Percentiles rank a stretch among this genome's conserved stretches.
phyloP scores from a whole-genome alignment of 1,140 invertebrate species.

The Trachymyrmex cornetzi region DNA sequence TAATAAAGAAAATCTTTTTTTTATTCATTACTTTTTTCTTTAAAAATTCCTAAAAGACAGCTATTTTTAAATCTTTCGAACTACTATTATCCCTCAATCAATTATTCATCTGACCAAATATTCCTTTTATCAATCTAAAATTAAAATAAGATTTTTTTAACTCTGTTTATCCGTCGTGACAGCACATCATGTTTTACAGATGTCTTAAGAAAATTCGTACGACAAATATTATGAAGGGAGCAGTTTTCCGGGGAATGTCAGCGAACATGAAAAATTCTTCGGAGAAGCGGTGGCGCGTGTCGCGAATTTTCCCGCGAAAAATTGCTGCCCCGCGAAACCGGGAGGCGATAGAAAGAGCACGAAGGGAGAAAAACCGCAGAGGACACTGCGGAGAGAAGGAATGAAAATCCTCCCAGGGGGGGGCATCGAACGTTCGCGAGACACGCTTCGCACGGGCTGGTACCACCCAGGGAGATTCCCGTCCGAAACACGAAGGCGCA shows the following conservation, averaged over 20 bases:
- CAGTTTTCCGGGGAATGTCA: not conserved
- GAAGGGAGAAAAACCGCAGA: not conserved
- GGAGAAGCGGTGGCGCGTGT: slow-evolving; percentile 42
- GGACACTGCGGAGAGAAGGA: slow-evolving; percentile 31
- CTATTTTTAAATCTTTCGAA: no score
- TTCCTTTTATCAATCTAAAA: not conserved
- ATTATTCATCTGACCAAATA: not conserved
- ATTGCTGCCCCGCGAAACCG: not conserved
- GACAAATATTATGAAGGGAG: slow-evolving; percentile 27
- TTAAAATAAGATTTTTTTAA: slow-evolving; percentile 15
- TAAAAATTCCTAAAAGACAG: no score
- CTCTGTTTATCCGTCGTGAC: slow-evolving; percentile 2
- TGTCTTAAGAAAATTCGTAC: slow-evolving; percentile 12
- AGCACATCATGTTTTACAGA: slow-evolving; percentile 14
- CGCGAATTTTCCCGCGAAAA: slow-evolving; percentile 46
- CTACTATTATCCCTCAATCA: not conserved
- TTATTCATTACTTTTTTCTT: no score
- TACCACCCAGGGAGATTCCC: slow-evolving; percentile 67
- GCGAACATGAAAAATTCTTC: slow-evolving; percentile 38
- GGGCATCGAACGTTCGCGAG: slow-evolving; percentile 54
- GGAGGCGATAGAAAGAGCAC: not conserved
- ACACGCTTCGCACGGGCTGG: slow-evolving; percentile 70
- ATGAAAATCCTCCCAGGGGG: slow-evolving; percentile 64
- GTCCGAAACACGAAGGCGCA: slow-evolving; percentile 58
- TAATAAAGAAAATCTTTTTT: no score